Percentiles rank a stretch among this genome's conserved stretches.
These are phyloP conservation scores for Agrotis exclamationis DNA, from an alignment of 2,888 invertebrate species.

Conservation along the genomic window DNA sequence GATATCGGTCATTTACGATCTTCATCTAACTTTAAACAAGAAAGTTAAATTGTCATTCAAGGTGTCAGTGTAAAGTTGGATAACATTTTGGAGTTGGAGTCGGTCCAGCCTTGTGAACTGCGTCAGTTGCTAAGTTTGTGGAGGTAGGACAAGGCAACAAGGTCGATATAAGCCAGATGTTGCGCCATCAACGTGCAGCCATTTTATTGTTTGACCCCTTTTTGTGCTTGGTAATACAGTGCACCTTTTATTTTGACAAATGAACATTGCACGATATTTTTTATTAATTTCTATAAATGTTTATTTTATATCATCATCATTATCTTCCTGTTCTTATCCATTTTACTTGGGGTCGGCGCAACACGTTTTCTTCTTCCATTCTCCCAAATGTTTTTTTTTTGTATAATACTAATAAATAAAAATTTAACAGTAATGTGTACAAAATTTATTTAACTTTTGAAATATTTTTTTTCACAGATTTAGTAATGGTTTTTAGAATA, in stretches of 20 bases:
- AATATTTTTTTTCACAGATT: too few species aligned
- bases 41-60: constrained; percentile 47
- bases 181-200: neutral
- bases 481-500: too few species aligned
- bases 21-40: constrained; percentile 25
- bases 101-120: neutral
- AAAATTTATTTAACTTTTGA: too few species aligned
- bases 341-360: too few species aligned
- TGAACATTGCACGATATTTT: neutral
- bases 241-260: too few species aligned
- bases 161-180: neutral
- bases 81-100: constrained; percentile 8
- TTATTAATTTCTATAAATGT: too few species aligned
- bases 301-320: too few species aligned
- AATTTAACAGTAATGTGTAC: too few species aligned
- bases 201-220: neutral
- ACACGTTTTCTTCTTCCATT: too few species aligned
- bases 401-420: too few species aligned
- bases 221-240: neutral
- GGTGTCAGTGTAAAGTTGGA: constrained; percentile 38
- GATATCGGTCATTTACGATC: constrained; percentile 18
- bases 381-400: too few species aligned
- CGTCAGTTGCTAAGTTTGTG: constrained; percentile 2
- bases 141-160: neutral
- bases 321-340: too few species aligned